These are phyloP conservation scores for Cerceris rybyensis DNA, from an alignment of 2,888 invertebrate genomes.

Conservation along the genomic window DNA sequence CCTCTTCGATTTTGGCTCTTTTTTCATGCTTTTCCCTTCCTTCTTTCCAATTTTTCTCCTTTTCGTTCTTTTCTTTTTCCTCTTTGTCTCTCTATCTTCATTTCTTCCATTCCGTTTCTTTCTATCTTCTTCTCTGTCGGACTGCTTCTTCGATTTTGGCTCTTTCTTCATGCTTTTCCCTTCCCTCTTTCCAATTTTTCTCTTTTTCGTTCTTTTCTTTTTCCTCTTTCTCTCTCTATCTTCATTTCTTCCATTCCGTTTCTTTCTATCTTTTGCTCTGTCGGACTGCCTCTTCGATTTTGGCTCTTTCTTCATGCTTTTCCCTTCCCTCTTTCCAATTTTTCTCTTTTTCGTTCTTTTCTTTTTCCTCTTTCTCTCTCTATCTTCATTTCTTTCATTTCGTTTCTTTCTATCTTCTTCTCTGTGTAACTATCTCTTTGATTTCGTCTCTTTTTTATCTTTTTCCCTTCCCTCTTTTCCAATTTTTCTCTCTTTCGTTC, in stretches of 20 bases:
- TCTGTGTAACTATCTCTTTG: background rate
- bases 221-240: conserved; percentile 13
- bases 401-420: conserved; percentile 2
- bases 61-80: too few species aligned
- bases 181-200: too few species aligned
- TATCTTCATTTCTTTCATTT: conserved; percentile 3
- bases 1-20: too few species aligned
- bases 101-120: conserved; percentile 10
- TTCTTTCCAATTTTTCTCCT: too few species aligned
- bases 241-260: background rate
- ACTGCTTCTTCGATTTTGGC: too few species aligned
- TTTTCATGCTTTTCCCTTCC: too few species aligned
- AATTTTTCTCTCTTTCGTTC: too few species aligned
- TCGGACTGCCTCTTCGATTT: too few species aligned
- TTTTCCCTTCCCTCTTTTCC: too few species aligned
- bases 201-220: too few species aligned
- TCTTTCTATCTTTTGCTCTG: background rate
- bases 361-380: conserved; percentile 26
- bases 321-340: conserved; percentile 2
- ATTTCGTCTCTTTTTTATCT: conserved; percentile 2
- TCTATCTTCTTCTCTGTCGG: background rate
- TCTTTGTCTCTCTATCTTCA: too few species aligned
- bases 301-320: background rate
- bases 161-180: too few species aligned
- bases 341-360: background rate